Conservation (phyloP, 2,888 invertebrate species). For the Labia minor region DNA sequence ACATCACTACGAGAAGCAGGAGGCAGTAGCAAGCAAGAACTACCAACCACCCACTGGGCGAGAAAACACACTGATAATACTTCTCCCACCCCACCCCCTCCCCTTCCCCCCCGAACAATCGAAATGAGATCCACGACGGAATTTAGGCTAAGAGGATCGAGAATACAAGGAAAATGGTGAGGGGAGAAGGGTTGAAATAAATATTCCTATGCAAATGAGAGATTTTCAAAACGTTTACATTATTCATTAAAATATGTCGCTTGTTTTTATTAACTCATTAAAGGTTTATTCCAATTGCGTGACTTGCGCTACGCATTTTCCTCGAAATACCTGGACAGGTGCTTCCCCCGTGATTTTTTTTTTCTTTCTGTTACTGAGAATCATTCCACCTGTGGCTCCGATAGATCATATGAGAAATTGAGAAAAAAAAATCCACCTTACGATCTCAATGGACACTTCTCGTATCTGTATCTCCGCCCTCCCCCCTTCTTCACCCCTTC, state of each 20-base stretch:
- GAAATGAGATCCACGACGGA: neutral
- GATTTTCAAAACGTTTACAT: neutral
- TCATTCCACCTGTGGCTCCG: no score
- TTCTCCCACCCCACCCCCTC: neutral
- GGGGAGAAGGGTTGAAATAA: neutral
- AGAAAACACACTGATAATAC: neutral
- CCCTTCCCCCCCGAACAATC: no score
- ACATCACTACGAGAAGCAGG: neutral
- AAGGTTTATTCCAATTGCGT: conserved; percentile 4
- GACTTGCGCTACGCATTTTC: neutral
- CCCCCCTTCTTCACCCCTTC: no score
- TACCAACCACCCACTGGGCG: neutral
- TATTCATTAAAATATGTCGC: conserved; percentile 13
- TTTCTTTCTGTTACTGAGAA: no score
- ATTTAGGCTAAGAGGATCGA: conserved; percentile 1
- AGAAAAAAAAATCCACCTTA: no score
- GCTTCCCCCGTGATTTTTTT: no score
- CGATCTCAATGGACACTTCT: no score
- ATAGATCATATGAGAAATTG: no score
- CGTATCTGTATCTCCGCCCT: no score
- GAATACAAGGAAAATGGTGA: no score
- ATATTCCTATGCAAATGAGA: neutral
- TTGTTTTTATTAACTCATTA: conserved; percentile 13
- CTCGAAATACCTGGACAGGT: neutral
- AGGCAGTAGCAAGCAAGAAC: neutral